Conservation (phyloP, 1,140 invertebrate genomes). For the Ceratosolen fusciceps region DNA sequence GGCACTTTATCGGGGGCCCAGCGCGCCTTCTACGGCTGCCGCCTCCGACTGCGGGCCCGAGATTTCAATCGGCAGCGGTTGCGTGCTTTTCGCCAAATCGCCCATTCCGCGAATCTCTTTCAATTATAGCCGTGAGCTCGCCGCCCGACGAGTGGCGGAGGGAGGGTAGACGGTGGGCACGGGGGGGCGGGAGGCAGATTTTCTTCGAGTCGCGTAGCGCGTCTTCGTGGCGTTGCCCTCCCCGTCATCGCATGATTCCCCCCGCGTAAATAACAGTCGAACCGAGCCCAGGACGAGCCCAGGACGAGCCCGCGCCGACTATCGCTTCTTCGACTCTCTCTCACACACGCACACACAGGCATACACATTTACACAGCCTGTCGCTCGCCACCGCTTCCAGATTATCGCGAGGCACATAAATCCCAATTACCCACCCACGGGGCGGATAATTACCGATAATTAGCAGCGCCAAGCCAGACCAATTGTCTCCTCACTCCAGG, state of each 20-base stretch:
- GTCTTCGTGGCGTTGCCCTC: conserved; percentile 5
- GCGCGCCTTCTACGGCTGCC: too few relatives aligned
- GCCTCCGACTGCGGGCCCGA: background rate
- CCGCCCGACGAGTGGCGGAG: conserved; percentile 13
- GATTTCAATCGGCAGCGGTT: conserved; percentile 17
- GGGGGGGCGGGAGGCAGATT: conserved; percentile 50
- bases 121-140: conserved; percentile 46
- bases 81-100: background rate
- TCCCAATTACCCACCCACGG: conserved; percentile 64
- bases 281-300: conserved; percentile 55
- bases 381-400: conserved; percentile 50
- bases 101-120: conserved; percentile 49
- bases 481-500: background rate
- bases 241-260: conserved; percentile 61
- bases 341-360: too few relatives aligned
- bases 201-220: conserved; percentile 46
- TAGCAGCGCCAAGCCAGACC: conserved; percentile 51
- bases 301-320: too few relatives aligned
- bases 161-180: conserved; percentile 50
- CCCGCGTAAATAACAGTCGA: conserved; percentile 68
- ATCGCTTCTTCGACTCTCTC: background rate
- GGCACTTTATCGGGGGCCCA: background rate
- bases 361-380: too few relatives aligned
- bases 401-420: conserved; percentile 65
- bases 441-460: conserved; percentile 65